Evolutionary conservation across 2,888 invertebrate species (phyloP).

Genomic region (Drosophila barbarae): DNA sequence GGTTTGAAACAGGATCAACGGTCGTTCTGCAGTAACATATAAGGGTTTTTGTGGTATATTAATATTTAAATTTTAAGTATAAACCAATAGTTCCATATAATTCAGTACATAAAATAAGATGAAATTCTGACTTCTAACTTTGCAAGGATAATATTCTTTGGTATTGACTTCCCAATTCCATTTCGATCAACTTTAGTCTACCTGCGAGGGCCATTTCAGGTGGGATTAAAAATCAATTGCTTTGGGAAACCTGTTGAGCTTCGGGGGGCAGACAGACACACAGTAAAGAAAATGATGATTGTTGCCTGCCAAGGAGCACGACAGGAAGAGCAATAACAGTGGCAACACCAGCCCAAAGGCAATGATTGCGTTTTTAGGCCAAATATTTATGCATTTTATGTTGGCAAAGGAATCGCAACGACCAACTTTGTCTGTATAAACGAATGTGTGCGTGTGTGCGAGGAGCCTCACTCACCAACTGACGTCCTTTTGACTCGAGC

Average conservation of each 20-base stretch:
- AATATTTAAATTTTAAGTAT: not conserved
- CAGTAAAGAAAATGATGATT: constrained; percentile 36
- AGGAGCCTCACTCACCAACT: constrained; percentile 40
- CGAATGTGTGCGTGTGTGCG: constrained; percentile 51
- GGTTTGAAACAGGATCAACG: constrained; percentile 91
- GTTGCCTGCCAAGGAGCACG: constrained; percentile 29
- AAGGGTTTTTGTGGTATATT: too few species aligned
- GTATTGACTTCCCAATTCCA: constrained; percentile 1
- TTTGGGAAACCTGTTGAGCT: constrained; percentile 52
- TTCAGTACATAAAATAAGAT: not conserved
- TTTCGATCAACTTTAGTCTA: constrained; percentile 1
- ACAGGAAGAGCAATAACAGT: constrained; percentile 8
- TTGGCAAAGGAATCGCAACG: constrained; percentile 13
- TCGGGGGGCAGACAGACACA: constrained; percentile 18
- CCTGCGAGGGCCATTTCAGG: constrained; percentile 11
- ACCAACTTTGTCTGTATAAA: not conserved
- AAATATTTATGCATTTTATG: constrained; percentile 39
- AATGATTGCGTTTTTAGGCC: constrained; percentile 55
- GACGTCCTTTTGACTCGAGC: constrained; percentile 29
- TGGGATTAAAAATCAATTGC: constrained; percentile 38
- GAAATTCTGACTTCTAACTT: not conserved
- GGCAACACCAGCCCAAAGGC: constrained; percentile 17
- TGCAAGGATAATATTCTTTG: not conserved
- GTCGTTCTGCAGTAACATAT: constrained; percentile 84
- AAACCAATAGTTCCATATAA: not conserved